phyloP scores from a whole-genome alignment of 2,888 invertebrate genomes.

The Cheilosia pagana region DNA sequence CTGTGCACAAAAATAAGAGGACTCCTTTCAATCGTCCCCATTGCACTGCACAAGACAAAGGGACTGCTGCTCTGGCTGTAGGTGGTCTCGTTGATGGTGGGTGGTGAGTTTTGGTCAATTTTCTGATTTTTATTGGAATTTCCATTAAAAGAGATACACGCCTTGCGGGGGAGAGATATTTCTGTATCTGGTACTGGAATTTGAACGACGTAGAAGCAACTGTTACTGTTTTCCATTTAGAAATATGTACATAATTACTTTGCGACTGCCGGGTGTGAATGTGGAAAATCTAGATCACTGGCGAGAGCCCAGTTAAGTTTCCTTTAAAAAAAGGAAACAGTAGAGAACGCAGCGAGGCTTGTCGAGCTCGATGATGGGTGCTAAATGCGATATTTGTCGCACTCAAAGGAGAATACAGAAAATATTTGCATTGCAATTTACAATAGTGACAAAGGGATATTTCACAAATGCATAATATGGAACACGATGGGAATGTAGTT shows the following conservation, averaged over 20 bases:
- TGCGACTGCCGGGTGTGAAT: conserved; percentile 23
- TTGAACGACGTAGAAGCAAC: conserved; percentile 18
- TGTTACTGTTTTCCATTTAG: conserved; percentile 35
- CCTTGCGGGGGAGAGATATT: not conserved
- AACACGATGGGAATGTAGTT: not conserved
- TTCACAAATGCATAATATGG: not conserved
- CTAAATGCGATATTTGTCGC: conserved; percentile 24
- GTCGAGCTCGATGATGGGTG: conserved; percentile 9
- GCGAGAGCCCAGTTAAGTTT: conserved; percentile 30
- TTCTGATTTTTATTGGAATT: conserved; percentile 33
- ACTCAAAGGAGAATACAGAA: conserved; percentile 9
- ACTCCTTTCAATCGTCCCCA: conserved; percentile 7
- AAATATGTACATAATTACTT: conserved; percentile 54
- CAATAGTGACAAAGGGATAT: not conserved
- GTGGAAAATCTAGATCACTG: conserved; percentile 51
- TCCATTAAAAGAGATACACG: conserved; percentile 22
- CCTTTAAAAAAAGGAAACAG: not conserved
- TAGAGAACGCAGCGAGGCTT: not conserved
- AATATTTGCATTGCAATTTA: conserved; percentile 1
- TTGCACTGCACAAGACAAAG: not conserved
- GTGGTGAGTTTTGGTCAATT: conserved; percentile 25
- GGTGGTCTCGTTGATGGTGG: not conserved
- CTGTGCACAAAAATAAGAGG: conserved; percentile 17
- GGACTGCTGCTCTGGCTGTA: no score
- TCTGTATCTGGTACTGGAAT: conserved; percentile 5